Evolutionary conservation across 2,888 invertebrate species (phyloP).

Genomic region (Hypercompe scribonia): DNA sequence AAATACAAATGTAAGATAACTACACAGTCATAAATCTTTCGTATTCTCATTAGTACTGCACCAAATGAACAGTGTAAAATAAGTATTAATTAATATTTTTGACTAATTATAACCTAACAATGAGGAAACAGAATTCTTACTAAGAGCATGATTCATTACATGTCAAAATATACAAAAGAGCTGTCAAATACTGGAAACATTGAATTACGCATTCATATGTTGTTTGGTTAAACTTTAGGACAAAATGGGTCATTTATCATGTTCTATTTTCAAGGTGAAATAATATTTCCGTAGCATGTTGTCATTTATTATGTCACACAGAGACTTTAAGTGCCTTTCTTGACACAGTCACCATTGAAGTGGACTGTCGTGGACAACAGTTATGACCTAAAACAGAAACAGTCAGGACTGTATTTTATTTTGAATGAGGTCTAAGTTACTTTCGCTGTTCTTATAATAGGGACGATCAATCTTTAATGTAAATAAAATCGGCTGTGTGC

Average conservation of each 20-base stretch:
- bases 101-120: conserved; percentile 41
- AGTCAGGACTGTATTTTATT: conserved; percentile 62
- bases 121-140: conserved; percentile 53
- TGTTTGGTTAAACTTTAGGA: conserved; percentile 25
- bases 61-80: conserved; percentile 30
- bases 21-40: conserved; percentile 28
- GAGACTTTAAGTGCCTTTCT: conserved; percentile 61
- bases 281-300: conserved; percentile 31
- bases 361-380: conserved; percentile 60
- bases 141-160: conserved; percentile 51
- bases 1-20: neutral
- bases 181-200: conserved; percentile 54
- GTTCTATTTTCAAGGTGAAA: conserved; percentile 21
- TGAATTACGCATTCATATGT: conserved; percentile 47
- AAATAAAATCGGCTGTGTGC: neutral
- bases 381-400: conserved; percentile 66
- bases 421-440: conserved; percentile 49
- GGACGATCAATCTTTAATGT: neutral
- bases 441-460: conserved; percentile 8
- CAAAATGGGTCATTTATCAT: conserved; percentile 31
- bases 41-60: conserved; percentile 8
- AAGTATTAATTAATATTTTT: conserved; percentile 35
- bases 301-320: conserved; percentile 60
- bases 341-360: conserved; percentile 59
- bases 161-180: conserved; percentile 54